Base-by-base conservation (phyloP, 2,113 vertebrate species). In the Podarcis cretensis region DNA sequence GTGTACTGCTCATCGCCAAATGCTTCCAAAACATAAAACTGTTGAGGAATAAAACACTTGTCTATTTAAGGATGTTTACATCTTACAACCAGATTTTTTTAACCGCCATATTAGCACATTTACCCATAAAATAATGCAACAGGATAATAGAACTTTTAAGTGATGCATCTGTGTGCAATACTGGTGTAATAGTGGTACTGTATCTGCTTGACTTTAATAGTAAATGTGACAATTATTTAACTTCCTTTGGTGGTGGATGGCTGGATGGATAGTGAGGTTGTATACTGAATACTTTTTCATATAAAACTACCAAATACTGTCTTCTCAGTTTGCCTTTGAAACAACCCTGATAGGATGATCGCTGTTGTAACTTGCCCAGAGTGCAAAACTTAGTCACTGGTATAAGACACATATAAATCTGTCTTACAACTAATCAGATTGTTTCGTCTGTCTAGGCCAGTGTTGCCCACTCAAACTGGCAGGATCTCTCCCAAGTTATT, bases 61-160 rank as follows among this genome's bases (percentile, higher is more conserved):
- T 91, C 91, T 95, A 74, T 93, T 95, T 96, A 93, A 84, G 94
- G 92, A 87, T 84, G 18, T 14, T 25, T 73, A 78, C 18, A 57
- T 86, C 68, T 37, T 66, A 40, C 21, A 25, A 35, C 12, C n/a
- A 74, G 43, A 35, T n/a, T 71, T 54, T 80, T 84, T n/a, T 25
- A 10, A 57, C n/a, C 4, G 21, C 3, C 48, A 1, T 5, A 66
- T 80, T 78, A 91, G 74, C 82, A 82, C 0, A 27, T 83, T 77
- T 88, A 91, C 75, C 43, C 79, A 79, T 89, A 83, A 79, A 89
- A 88, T 89, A 65, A 7, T 3, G n/a, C 7, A 10, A 3, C 25
- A 83, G 37, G 25, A 71, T n/a, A 23, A 69, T 54, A 32, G 80
- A n/a, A 10, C 3, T 54, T 65, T 68, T 57, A 79, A 7, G 5